Conservation (phyloP, 1,140 invertebrate species). For the Ganaspis sp. region DNA sequence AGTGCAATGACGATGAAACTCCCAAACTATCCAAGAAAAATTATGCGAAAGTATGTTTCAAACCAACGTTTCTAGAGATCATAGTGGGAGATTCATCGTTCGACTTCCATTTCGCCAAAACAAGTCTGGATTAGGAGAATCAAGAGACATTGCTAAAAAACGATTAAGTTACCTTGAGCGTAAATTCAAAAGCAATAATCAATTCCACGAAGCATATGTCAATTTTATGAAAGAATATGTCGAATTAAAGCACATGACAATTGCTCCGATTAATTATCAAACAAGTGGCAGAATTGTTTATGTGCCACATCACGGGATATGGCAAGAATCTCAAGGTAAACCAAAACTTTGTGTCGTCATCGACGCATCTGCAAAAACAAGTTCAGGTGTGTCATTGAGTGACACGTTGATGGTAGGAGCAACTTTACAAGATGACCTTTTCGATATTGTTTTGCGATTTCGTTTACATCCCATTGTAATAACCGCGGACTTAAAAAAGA, state of each 20-base stretch:
- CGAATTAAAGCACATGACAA: background rate
- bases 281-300: background rate
- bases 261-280: background rate
- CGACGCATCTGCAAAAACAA: background rate
- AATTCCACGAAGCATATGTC: background rate
- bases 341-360: background rate
- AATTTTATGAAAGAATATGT: conserved; percentile 26
- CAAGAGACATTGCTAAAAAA: background rate
- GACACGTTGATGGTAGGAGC: background rate
- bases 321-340: background rate
- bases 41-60: too few relatives aligned
- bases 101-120: background rate
- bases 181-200: background rate
- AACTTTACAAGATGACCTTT: background rate
- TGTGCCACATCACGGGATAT: background rate
- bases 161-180: background rate
- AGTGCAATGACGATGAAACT: too few relatives aligned
- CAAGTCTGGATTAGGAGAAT: background rate
- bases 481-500: background rate
- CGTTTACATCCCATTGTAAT: background rate
- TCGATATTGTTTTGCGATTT: background rate
- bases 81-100: too few relatives aligned
- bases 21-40: too few relatives aligned
- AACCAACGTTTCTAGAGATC: too few relatives aligned
- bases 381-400: background rate